Conservation (phyloP, 2,888 invertebrate genomes). For the Scaptomyza polygonia region DNA sequence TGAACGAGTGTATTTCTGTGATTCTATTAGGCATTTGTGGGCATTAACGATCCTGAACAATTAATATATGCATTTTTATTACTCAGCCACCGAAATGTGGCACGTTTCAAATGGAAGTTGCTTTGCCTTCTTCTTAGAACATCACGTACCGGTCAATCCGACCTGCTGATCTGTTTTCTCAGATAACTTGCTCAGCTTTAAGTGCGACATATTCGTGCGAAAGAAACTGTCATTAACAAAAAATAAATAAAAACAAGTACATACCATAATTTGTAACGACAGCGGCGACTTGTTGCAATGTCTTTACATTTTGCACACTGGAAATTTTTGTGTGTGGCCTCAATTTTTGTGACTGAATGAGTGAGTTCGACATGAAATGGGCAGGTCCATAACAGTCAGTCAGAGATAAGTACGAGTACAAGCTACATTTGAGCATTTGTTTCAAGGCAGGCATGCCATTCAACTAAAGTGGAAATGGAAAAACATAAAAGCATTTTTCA, state of each 20-base stretch:
- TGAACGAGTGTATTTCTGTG: constrained; percentile 29
- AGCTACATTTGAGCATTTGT: constrained; percentile 2
- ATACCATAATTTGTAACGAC: constrained; percentile 43
- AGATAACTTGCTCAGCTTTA: constrained; percentile 33
- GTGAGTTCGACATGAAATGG: constrained; percentile 38
- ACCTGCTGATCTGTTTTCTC: constrained; percentile 46
- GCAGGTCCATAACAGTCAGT: constrained; percentile 39
- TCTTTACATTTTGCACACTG: constrained; percentile 30
- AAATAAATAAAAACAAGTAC: constrained; percentile 54
- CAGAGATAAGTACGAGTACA: constrained; percentile 14
- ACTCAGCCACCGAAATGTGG: too few relatives aligned
- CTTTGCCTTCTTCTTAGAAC: too few relatives aligned
- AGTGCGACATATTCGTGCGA: constrained; percentile 54
- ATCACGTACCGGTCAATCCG: constrained; percentile 6
- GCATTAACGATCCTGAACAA: constrained; percentile 5
- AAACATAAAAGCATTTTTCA: constrained; percentile 60
- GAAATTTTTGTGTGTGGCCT: constrained; percentile 35
- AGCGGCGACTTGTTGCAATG: constrained; percentile 11
- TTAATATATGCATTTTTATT: constrained; percentile 19
- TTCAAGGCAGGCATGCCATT: constrained; percentile 48
- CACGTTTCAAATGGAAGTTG: constrained; percentile 40
- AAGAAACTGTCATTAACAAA: constrained; percentile 38
- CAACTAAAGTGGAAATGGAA: constrained; percentile 39
- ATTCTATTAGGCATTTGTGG: constrained; percentile 6
- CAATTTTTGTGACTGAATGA: constrained; percentile 24